Evolutionary conservation across 2,888 invertebrate species (phyloP).

Genomic region (Drosophila atripex): DNA sequence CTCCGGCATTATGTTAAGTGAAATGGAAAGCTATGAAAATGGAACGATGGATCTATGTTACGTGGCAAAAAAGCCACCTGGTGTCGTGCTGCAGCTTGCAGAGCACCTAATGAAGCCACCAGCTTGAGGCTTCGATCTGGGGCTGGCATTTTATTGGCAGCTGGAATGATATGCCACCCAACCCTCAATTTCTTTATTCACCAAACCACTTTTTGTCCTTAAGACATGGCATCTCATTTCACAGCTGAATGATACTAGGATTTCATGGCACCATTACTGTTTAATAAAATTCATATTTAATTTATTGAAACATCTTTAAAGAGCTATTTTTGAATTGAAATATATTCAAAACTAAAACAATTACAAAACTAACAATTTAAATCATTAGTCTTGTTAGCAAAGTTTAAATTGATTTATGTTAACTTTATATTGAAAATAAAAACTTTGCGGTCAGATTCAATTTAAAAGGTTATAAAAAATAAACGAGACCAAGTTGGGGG

Average conservation of each 20-base stretch:
- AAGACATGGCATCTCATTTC: slow-evolving; percentile 54
- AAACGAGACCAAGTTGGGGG: background rate
- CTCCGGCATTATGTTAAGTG: slow-evolving; percentile 55
- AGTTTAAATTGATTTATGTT: slow-evolving; percentile 43
- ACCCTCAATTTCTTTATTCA: background rate
- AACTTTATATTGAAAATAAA: slow-evolving; percentile 3
- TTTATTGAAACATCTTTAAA: background rate
- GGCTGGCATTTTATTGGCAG: slow-evolving; percentile 65
- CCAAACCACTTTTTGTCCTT: background rate
- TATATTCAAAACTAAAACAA: background rate
- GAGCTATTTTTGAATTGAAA: background rate
- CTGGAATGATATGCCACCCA: slow-evolving; percentile 9
- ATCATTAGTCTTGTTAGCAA: background rate
- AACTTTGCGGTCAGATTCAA: background rate
- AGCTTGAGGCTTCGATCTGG: slow-evolving; percentile 44
- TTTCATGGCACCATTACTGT: slow-evolving; percentile 47
- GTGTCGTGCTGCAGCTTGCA: slow-evolving; percentile 17
- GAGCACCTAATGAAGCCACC: slow-evolving; percentile 28
- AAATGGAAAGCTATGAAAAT: slow-evolving; percentile 68
- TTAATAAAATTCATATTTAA: slow-evolving; percentile 37
- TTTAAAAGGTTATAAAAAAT: background rate
- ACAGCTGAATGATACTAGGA: slow-evolving; percentile 53
- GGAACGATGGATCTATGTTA: slow-evolving; percentile 25
- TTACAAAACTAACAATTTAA: too few species aligned
- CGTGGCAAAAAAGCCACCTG: slow-evolving; percentile 10